Base-by-base conservation (phyloP, 2,888 invertebrate species). In the Cepaea hortensis region DNA sequence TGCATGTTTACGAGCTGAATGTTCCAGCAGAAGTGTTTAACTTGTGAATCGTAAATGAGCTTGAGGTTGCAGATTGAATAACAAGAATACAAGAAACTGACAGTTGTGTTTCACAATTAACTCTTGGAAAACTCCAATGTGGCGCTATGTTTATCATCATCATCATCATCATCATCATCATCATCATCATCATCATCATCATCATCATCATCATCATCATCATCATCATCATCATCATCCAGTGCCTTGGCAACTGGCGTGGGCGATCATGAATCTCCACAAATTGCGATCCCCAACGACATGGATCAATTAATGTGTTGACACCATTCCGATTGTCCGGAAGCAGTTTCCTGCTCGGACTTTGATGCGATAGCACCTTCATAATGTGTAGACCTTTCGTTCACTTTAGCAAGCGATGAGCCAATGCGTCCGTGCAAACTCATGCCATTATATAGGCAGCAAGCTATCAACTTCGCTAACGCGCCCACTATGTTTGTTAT, bases 1-100 rank as follows among this genome's bases (percentile, higher is more conserved):
- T 20, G 23, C 35, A 65, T 68, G 68, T 81, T 81, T 81, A 81
- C 81, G 81, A 81, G 35, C 65, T 68, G 18, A 68, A 35, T 13
- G 35, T 65, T 65, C 48, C 4, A 35, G 1, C 20, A 48, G 81
- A 62, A 68, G 79, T 79, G 61, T 75, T 75, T 18, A 20, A 50
- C 75, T 75, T 50, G 5, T 48, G 75, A 75, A 50, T 18, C 35
- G 7, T 20, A 46, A n/a, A n/a, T 23, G 23, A 72, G 72, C n/a
- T 20, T n/a, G 23, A n/a, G 0, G 72, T 9, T 9, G 55, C 55
- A 9, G 20, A n/a, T 20, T n/a, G 20, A 72, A 23, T 9, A 9
- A 72, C n/a, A n/a, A 72, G 7, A 72, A 72, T 23, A 72, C 20
- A n/a, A 72, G 20, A 23, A 23, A 23, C 20, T 72, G 72, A n/a